Conservation (phyloP, 2,113 vertebrate genomes). For the Platysternon megacephalum region DNA sequence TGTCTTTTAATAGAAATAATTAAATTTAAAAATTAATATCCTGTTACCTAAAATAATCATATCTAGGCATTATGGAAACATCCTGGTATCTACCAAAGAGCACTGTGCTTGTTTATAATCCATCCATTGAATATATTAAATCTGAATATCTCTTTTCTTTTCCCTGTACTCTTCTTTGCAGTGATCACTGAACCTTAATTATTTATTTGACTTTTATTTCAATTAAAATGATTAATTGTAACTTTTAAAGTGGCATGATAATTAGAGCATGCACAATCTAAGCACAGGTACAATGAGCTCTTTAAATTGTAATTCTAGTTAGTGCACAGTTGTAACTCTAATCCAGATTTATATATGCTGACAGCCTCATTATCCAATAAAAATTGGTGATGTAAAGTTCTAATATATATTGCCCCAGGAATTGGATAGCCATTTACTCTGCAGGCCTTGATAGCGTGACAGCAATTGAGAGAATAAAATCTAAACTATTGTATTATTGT, state of each 20-base stretch:
- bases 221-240: neutral
- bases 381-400: neutral
- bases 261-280: neutral
- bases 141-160: neutral
- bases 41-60: neutral
- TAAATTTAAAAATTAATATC: neutral
- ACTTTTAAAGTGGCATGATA: neutral
- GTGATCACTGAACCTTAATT: neutral
- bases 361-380: slow-evolving; percentile 18
- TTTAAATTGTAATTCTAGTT: slow-evolving; percentile 35
- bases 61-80: neutral
- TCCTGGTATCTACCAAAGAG: neutral
- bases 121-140: neutral
- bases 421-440: neutral
- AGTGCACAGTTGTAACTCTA: neutral
- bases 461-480: slow-evolving; percentile 1
- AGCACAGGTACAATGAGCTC: slow-evolving; percentile 18
- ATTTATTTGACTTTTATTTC: neutral
- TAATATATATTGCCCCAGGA: neutral
- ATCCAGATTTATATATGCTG: neutral
- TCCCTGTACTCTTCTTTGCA: neutral
- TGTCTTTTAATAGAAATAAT: neutral
- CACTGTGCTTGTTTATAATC: neutral
- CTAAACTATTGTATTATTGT: neutral
- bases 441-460: neutral